Evolutionary conservation across 37 sponge, comb jelly and placozoan genomes (phyloP).

Genomic region (Dysidea cf. avara): DNA sequence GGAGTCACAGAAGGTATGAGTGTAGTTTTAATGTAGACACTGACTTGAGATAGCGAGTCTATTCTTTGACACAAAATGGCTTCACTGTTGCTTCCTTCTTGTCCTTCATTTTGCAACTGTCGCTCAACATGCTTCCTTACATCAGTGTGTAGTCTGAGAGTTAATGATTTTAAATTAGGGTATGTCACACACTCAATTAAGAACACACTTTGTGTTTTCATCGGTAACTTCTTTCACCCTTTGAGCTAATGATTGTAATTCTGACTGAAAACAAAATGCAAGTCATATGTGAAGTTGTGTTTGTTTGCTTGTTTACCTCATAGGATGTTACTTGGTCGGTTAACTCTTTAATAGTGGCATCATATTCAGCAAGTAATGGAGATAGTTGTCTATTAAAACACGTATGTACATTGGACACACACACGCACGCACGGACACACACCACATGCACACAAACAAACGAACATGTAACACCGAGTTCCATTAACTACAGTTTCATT

Average conservation of each 20-base stretch:
- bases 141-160: slow-evolving; percentile 27
- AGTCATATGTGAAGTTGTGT: background rate
- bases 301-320: slow-evolving; percentile 40
- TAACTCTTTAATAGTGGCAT: slow-evolving; percentile 42
- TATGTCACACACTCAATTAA: background rate
- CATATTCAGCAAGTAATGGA: slow-evolving; percentile 77
- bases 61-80: slow-evolving; percentile 34
- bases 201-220: slow-evolving; percentile 49
- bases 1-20: slow-evolving; percentile 2
- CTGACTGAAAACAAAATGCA: slow-evolving; percentile 29
- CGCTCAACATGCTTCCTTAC: slow-evolving; percentile 35
- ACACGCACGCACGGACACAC: too few species aligned
- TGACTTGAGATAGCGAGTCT: slow-evolving; percentile 14
- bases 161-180: background rate
- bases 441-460: too few species aligned
- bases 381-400: slow-evolving; percentile 35
- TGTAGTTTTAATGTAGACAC: background rate
- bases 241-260: slow-evolving; percentile 24
- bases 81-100: background rate
- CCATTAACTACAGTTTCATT: too few species aligned
- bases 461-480: too few species aligned
- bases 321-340: slow-evolving; percentile 39
- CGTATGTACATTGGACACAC: background rate
- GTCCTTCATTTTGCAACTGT: background rate
- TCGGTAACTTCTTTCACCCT: slow-evolving; percentile 48